These are phyloP conservation scores for Hirundichthys speculiger DNA, from an alignment of 2,113 vertebrate species.

Conservation along the genomic window DNA sequence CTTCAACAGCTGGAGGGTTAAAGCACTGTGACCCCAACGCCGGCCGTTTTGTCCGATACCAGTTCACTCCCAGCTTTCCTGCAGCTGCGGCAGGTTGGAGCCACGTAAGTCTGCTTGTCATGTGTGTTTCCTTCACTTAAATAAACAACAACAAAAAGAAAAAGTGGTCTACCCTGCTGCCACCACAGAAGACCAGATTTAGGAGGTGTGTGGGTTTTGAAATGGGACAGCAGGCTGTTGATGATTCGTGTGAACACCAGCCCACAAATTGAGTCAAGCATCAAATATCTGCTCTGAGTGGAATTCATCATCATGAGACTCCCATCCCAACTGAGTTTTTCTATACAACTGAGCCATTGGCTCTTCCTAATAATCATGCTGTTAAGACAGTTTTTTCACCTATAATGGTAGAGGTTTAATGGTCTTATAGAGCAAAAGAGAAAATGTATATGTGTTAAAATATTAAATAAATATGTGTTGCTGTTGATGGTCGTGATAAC, in stretches of 20 bases:
- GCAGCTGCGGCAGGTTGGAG: conserved; percentile 93
- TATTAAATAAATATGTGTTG: no score
- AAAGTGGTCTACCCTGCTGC: conserved; percentile 17
- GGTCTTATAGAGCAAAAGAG: no score
- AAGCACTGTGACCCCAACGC: conserved; percentile 92
- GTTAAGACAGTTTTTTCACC: no score
- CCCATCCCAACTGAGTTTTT: conserved; percentile 28
- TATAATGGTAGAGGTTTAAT: no score
- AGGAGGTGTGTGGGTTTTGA: conserved; percentile 45
- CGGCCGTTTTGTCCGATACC: conserved; percentile 95
- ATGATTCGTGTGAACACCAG: conserved; percentile 28
- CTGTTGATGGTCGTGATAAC: no score
- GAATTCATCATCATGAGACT: conserved; percentile 31
- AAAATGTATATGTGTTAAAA: no score
- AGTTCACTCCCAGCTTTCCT: conserved; percentile 98
- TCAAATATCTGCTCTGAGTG: conserved; percentile 19
- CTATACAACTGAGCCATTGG: conserved; percentile 6
- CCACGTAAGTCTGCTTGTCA: conserved; percentile 88
- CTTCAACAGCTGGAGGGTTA: conserved; percentile 80
- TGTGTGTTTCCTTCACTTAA: not conserved
- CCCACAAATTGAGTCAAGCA: conserved; percentile 36
- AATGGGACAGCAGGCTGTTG: conserved; percentile 29
- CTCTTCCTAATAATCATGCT: not conserved
- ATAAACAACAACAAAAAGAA: not conserved
- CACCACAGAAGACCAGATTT: conserved; percentile 24